These are phyloP conservation scores for Onchidella celtica DNA, from an alignment of 2,888 invertebrate species.

Conservation along the genomic window DNA sequence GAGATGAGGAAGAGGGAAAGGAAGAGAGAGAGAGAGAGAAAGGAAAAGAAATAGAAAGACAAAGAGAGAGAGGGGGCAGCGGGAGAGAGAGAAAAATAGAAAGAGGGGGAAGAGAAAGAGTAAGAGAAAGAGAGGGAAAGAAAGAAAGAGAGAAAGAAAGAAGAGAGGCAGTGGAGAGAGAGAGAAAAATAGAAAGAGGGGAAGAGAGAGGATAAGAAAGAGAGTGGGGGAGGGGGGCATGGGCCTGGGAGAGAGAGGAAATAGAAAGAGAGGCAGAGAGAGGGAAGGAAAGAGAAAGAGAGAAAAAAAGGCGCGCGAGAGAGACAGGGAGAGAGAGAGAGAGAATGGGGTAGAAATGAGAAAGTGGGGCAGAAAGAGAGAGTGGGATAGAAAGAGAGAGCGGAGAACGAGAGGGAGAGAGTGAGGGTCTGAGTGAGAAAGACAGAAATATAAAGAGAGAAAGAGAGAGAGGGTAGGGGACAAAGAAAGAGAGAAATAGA, in stretches of 20 bases:
- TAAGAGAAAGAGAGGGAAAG: not conserved
- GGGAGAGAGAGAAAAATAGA: not conserved
- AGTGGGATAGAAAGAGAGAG: not conserved
- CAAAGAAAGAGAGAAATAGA: too few species aligned
- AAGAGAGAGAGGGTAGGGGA: too few species aligned
- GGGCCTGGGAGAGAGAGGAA: too few species aligned
- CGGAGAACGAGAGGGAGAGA: too few species aligned
- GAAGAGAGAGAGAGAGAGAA: not conserved
- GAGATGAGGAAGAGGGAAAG: not conserved
- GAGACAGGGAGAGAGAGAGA: conserved; percentile 5
- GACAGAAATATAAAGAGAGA: too few species aligned
- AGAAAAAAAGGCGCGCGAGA: too few species aligned
- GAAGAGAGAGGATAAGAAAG: not conserved
- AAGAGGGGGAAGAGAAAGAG: not conserved
- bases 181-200: not conserved
- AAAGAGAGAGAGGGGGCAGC: not conserved
- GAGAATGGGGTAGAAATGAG: not conserved
- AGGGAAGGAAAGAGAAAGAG: not conserved
- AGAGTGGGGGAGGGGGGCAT: not conserved
- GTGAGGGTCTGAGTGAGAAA: too few species aligned
- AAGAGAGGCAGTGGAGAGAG: not conserved
- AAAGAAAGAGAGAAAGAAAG: not conserved
- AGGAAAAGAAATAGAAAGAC: too few species aligned
- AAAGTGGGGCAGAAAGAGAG: too few species aligned
- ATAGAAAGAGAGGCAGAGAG: not conserved